Evolutionary conservation across 2,797 vertebrate genomes (phyloP).

Genomic region (Eptatretus atami): DNA sequence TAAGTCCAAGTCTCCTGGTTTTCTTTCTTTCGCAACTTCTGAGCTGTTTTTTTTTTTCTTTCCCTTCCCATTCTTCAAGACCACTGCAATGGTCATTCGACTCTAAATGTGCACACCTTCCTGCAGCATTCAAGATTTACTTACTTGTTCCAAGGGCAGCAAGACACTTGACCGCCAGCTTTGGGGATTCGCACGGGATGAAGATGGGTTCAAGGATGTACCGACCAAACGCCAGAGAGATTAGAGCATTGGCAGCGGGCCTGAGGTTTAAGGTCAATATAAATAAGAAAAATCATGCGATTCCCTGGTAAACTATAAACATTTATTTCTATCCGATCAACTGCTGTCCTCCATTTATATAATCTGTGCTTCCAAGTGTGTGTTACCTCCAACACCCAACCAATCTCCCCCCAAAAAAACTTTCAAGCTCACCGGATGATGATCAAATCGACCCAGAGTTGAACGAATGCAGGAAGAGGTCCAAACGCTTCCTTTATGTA

Average conservation of each 20-base stretch:
- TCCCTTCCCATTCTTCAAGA: no score
- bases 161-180: slow-evolving; percentile 41
- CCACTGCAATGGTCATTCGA: no score
- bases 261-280: slow-evolving; percentile 16
- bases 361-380: no score
- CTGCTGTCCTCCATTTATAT: no score
- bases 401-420: no score
- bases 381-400: no score
- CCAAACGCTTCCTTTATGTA: slow-evolving; percentile 8
- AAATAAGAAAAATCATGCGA: slow-evolving; percentile 6
- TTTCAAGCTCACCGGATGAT: slow-evolving; percentile 6
- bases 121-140: slow-evolving; percentile 8
- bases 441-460: slow-evolving; percentile 8
- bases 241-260: slow-evolving; percentile 53
- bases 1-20: no score
- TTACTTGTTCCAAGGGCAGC: slow-evolving; percentile 61
- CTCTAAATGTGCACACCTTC: no score
- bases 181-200: slow-evolving; percentile 51
- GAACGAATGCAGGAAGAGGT: slow-evolving; percentile 7
- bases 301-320: no score
- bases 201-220: slow-evolving; percentile 82
- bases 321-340: no score
- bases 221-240: slow-evolving; percentile 59
- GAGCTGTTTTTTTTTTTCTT: no score
- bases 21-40: no score